Evolutionary conservation across 2,888 invertebrate species (phyloP).

Genomic region (Leptogaster cylindrica): DNA sequence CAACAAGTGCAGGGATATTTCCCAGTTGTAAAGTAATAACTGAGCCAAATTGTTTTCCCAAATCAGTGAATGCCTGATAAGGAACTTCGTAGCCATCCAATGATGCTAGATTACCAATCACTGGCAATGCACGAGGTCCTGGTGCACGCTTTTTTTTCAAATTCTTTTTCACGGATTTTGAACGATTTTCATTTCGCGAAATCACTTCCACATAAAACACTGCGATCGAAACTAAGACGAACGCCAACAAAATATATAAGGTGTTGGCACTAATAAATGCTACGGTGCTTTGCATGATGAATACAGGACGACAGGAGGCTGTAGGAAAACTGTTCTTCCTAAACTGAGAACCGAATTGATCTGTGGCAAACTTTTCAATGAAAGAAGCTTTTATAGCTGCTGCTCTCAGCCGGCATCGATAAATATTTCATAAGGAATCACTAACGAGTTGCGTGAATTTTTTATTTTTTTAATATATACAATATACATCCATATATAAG

Average conservation of each 20-base stretch:
- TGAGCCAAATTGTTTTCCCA: conserved; percentile 65
- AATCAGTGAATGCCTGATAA: conserved; percentile 66
- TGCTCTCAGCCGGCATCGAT: conserved; percentile 33
- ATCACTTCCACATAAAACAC: conserved; percentile 44
- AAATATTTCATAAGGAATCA: conserved; percentile 43
- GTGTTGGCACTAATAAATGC: conserved; percentile 49
- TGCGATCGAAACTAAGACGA: conserved; percentile 45
- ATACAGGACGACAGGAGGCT: conserved; percentile 21
- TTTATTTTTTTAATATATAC: conserved; percentile 17
- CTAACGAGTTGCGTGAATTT: conserved; percentile 15
- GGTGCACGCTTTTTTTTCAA: conserved; percentile 62
- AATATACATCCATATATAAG: no score
- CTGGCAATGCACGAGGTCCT: conserved; percentile 65
- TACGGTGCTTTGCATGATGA: conserved; percentile 46
- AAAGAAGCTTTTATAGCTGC: conserved; percentile 41
- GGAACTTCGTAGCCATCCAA: conserved; percentile 67
- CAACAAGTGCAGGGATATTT: conserved; percentile 65
- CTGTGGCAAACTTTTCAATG: conserved; percentile 33
- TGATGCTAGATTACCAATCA: conserved; percentile 67
- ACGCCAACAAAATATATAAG: conserved; percentile 48
- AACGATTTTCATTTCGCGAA: conserved; percentile 11
- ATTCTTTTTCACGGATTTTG: neutral
- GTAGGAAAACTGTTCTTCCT: conserved; percentile 8
- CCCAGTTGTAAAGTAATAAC: conserved; percentile 66
- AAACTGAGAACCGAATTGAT: conserved; percentile 39